Evolutionary conservation across 1,140 invertebrate genomes (phyloP), one percentile per base, ranked within the genome.

Genomic region (Cotesia glomerata): DNA sequence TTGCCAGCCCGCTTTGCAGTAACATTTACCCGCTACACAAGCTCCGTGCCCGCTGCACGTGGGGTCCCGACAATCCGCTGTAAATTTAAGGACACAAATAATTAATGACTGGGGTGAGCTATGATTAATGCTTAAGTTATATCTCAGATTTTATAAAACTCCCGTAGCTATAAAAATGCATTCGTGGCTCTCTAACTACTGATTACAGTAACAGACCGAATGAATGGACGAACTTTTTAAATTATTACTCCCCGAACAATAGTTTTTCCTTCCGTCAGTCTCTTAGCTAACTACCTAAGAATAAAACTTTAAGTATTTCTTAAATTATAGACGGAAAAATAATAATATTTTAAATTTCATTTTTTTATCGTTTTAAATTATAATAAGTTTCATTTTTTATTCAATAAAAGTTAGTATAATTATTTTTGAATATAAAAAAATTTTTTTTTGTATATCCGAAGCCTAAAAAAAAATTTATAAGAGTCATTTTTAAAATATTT

Each of bases 1-100:
- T 80, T 96, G 95, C 97, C 97, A 99, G 0, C 98, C 97, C 3
- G 94, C 94, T 80, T 96, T 93, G 88, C 97, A 99, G 77, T 96
- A 93, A 85, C 98, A 99, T 71, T 94, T 93, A 1, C 97, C 97
- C 72, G 95, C 92, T 39, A 96, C 92, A 88, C 98, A 99, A 63
- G 93, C 92, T 0, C 98, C 98, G 81, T 98, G 96, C 35, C 92
- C 92, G 14, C 94, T 93, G 88, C 98, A 99, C 45, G 92, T 92
- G 3, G 95, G 93, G 84, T 97, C 95, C 77, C 92, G 85, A 86
- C 95, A 97, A 84, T 95, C 94, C 82, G 92, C 94, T 94, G 88
- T 69, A 63, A 14, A 13, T 49, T 5, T 32, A 13, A 71, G 13
- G 39, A 36, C 36, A 7, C 14, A 54, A 52, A 56, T 3, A 32